Evolutionary conservation across 2,797 vertebrate genomes (phyloP).

Genomic region (Leuciscus waleckii): DNA sequence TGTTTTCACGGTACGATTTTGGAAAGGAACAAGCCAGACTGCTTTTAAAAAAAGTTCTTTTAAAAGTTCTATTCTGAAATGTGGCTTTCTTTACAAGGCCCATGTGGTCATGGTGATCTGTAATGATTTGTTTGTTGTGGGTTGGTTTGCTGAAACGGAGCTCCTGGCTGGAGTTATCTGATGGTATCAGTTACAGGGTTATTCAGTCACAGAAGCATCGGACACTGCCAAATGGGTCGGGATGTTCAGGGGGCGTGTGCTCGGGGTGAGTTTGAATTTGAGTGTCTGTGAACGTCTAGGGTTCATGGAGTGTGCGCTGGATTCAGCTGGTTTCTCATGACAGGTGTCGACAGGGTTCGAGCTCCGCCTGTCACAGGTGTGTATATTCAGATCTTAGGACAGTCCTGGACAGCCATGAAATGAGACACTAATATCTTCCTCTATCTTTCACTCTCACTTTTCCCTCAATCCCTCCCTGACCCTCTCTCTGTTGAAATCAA

Average conservation of each 20-base stretch:
- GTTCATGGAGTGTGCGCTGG: slow-evolving; percentile 54
- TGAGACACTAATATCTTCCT: slow-evolving; percentile 54
- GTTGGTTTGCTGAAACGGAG: slow-evolving; percentile 27
- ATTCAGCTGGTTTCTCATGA: slow-evolving; percentile 68
- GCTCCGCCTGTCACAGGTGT: slow-evolving; percentile 78
- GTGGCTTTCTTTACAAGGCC: slow-evolving; percentile 1
- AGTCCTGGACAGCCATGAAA: slow-evolving; percentile 74
- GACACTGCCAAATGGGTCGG: slow-evolving; percentile 5
- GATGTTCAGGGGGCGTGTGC: neutral
- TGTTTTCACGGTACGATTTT: slow-evolving; percentile 32
- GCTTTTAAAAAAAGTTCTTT: neutral
- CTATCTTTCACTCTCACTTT: slow-evolving; percentile 18
- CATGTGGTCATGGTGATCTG: slow-evolving; percentile 39
- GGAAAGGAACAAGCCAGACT: slow-evolving; percentile 19
- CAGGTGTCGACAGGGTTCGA: slow-evolving; percentile 77
- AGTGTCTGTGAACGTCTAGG: slow-evolving; percentile 13
- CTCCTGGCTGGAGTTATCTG: slow-evolving; percentile 36
- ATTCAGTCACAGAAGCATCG: slow-evolving; percentile 11
- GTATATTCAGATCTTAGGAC: slow-evolving; percentile 78
- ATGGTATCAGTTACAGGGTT: slow-evolving; percentile 38
- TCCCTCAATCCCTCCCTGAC: neutral
- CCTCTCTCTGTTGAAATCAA: slow-evolving; percentile 13
- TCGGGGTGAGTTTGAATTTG: neutral
- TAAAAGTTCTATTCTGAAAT: slow-evolving; percentile 16
- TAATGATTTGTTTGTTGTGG: slow-evolving; percentile 44